Evolutionary conservation across 1,140 invertebrate species (phyloP).

Genomic region (Cherax quadricarinatus): DNA sequence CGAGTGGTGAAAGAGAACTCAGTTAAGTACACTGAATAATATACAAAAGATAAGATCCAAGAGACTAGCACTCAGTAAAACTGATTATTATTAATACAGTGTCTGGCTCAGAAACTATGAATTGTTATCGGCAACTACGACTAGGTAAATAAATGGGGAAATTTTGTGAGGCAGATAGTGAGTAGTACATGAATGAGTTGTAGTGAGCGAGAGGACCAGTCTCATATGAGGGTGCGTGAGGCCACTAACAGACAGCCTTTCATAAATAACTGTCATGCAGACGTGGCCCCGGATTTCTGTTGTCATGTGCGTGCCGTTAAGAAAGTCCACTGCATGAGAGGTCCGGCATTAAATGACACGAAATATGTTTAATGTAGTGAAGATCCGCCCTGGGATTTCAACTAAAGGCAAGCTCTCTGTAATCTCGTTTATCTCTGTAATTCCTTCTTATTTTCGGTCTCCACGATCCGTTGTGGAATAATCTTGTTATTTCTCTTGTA

Average conservation of each 20-base stretch:
- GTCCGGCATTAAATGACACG: slow-evolving; percentile 64
- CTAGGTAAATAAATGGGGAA: too few species aligned
- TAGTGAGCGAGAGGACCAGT: not conserved
- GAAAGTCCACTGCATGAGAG: slow-evolving; percentile 59
- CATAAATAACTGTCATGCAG: slow-evolving; percentile 64
- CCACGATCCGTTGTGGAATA: not conserved
- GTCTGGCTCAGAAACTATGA: too few species aligned
- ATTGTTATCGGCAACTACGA: too few species aligned
- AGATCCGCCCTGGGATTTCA: not conserved
- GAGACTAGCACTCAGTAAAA: too few species aligned
- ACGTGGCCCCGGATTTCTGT: slow-evolving; percentile 49
- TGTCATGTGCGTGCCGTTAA: slow-evolving; percentile 52
- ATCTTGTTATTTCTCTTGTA: not conserved
- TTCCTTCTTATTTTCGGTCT: too few species aligned
- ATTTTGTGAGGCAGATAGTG: too few species aligned
- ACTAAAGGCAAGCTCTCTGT: not conserved
- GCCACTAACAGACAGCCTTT: slow-evolving; percentile 59
- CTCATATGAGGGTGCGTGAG: slow-evolving; percentile 35
- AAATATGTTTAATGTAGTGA: slow-evolving; percentile 48
- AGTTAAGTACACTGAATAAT: too few species aligned
- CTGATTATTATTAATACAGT: too few species aligned
- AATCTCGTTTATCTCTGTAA: not conserved
- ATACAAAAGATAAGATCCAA: too few species aligned
- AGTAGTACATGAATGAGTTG: too few species aligned
- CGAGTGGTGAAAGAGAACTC: too few species aligned